phyloP scores from a whole-genome alignment of 1,140 invertebrate species.

The Whitmania pigra region DNA sequence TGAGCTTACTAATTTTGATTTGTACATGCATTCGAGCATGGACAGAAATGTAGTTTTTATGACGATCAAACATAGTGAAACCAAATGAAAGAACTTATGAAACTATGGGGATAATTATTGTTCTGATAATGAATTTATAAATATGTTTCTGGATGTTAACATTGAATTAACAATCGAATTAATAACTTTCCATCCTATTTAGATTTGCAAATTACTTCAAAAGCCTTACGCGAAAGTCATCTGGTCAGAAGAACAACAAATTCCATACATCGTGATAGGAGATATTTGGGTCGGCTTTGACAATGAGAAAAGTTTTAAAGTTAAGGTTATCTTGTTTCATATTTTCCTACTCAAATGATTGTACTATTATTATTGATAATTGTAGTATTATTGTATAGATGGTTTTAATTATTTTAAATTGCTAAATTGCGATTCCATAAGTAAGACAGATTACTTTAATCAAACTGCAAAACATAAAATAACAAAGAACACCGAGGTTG shows the following conservation, averaged over 20 bases:
- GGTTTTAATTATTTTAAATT: neutral
- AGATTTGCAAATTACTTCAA: conserved; percentile 22
- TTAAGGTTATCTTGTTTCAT: neutral
- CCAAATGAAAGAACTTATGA: conserved; percentile 27
- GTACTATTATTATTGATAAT: too few species aligned
- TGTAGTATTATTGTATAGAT: too few species aligned
- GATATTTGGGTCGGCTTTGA: conserved; percentile 86
- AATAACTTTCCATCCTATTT: too few species aligned
- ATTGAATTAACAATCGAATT: too few species aligned
- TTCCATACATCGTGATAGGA: conserved; percentile 61
- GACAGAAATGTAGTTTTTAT: too few species aligned
- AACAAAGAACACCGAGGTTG: neutral
- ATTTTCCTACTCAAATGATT: too few species aligned
- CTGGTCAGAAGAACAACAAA: conserved; percentile 54
- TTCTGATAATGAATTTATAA: too few species aligned
- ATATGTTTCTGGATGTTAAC: too few species aligned
- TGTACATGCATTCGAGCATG: too few species aligned
- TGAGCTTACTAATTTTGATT: too few species aligned
- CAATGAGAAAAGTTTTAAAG: conserved; percentile 56
- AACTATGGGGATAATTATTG: too few species aligned
- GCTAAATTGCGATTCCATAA: neutral
- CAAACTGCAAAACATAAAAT: neutral
- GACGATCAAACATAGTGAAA: conserved; percentile 32
- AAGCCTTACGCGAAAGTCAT: conserved; percentile 11
- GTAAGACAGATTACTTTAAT: neutral